phyloP scores from a whole-genome alignment of 2,797 vertebrate genomes.

The Epinephelus awoara region DNA sequence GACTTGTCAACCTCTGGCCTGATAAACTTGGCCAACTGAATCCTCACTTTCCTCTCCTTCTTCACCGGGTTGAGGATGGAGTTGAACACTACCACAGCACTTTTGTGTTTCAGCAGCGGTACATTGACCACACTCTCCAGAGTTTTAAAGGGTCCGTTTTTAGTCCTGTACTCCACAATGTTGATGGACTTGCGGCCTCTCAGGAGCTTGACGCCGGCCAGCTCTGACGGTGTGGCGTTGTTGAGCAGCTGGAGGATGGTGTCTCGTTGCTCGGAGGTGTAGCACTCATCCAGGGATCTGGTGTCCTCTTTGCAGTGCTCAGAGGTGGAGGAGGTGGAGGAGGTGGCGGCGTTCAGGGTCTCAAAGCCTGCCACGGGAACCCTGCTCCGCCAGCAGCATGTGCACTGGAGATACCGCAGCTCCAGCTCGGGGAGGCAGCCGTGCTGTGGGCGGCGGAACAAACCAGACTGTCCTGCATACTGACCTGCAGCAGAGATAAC shows the following conservation, averaged over 20 bases:
- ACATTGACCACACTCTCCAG: constrained; percentile 84
- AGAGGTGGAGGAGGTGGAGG: neutral
- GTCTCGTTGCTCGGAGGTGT: constrained; percentile 83
- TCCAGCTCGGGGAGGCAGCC: constrained; percentile 67
- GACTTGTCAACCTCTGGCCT: constrained; percentile 84
- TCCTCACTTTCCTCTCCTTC: constrained; percentile 76
- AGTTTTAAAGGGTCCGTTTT: constrained; percentile 83
- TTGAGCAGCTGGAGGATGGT: constrained; percentile 86
- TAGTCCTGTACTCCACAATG: constrained; percentile 81
- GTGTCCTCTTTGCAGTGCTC: constrained; percentile 49
- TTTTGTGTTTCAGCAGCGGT: constrained; percentile 86
- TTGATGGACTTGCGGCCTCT: constrained; percentile 83
- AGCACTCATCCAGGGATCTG: constrained; percentile 81
- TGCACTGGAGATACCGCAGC: constrained; percentile 82
- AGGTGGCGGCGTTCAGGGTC: constrained; percentile 41
- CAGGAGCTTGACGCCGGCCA: constrained; percentile 78
- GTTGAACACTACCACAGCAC: constrained; percentile 79
- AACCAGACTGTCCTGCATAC: constrained; percentile 55
- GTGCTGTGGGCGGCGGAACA: constrained; percentile 68
- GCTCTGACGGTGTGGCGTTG: constrained; percentile 78
- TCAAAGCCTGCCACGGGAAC: constrained; percentile 69
- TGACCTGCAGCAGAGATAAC: constrained; percentile 61
- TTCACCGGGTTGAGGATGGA: constrained; percentile 83
- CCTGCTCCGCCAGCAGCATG: constrained; percentile 83
- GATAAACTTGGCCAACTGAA: constrained; percentile 82